A percentile compares a stretch with the other conserved stretches of the same genome.
Evolutionary conservation across 1,140 invertebrate species (phyloP).

Genomic region (Bombus balteatus): DNA sequence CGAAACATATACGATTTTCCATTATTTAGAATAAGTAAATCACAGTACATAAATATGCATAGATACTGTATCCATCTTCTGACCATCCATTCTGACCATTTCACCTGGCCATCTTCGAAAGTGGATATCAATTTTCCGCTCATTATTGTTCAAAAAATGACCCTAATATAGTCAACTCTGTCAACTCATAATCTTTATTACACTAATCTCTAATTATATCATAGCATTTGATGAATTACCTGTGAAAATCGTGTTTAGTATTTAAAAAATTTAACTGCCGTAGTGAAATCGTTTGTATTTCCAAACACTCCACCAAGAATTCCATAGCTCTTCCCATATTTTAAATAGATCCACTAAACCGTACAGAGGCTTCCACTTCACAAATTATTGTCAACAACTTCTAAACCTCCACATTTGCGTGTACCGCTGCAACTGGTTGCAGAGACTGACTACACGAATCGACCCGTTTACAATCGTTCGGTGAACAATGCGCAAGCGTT

Average conservation of each 20-base stretch:
- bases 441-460: background rate
- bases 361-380: background rate
- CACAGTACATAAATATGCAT: too few relatives aligned
- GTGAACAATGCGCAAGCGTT: background rate
- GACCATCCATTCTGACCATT: too few relatives aligned
- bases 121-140: too few relatives aligned
- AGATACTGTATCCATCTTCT: too few relatives aligned
- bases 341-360: background rate
- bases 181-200: background rate
- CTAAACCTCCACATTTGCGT: background rate
- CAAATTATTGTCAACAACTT: background rate
- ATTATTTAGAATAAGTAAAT: too few relatives aligned
- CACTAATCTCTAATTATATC: background rate
- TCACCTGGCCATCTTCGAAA: too few relatives aligned
- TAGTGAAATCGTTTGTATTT: background rate
- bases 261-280: background rate
- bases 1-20: too few relatives aligned
- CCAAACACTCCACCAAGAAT: background rate
- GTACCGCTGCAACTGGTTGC: background rate
- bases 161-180: too few relatives aligned
- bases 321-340: background rate
- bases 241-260: background rate
- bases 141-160: too few relatives aligned
- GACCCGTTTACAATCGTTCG: background rate
- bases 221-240: background rate